Conservation (phyloP, 2,113 vertebrate species). For the Egretta garzetta region DNA sequence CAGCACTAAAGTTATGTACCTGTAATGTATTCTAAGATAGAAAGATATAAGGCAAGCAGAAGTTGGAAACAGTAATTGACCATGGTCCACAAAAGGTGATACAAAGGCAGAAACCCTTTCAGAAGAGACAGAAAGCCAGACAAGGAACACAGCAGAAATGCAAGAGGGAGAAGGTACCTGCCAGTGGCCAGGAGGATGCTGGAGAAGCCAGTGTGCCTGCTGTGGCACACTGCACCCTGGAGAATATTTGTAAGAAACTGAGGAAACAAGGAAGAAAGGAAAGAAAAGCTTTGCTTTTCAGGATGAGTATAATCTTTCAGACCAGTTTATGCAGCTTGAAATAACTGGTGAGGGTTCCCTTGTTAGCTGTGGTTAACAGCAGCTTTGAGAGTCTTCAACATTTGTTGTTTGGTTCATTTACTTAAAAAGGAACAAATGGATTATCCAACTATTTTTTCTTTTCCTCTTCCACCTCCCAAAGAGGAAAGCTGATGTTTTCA, state of each 20-base stretch:
- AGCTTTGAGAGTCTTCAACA: neutral
- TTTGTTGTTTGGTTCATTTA: neutral
- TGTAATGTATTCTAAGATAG: neutral
- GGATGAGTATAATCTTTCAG: neutral
- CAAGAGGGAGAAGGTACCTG: neutral
- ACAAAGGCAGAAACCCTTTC: neutral
- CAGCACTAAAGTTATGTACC: neutral
- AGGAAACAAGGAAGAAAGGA: neutral
- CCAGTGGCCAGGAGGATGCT: neutral
- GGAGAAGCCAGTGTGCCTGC: neutral
- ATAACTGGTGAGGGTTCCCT: neutral
- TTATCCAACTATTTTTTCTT: neutral
- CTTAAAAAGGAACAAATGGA: neutral
- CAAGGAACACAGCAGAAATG: neutral
- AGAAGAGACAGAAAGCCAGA: neutral
- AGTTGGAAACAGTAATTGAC: neutral
- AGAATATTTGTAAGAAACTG: neutral
- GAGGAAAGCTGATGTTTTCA: slow-evolving; percentile 7
- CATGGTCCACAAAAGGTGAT: neutral
- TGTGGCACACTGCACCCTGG: neutral
- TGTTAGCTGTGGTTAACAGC: neutral
- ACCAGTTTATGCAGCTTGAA: neutral
- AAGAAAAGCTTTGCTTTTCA: neutral
- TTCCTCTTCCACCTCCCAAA: neutral
- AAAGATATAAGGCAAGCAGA: neutral